Evolutionary conservation across 2,888 invertebrate species (phyloP).

Genomic region (Schizaphis graminum): DNA sequence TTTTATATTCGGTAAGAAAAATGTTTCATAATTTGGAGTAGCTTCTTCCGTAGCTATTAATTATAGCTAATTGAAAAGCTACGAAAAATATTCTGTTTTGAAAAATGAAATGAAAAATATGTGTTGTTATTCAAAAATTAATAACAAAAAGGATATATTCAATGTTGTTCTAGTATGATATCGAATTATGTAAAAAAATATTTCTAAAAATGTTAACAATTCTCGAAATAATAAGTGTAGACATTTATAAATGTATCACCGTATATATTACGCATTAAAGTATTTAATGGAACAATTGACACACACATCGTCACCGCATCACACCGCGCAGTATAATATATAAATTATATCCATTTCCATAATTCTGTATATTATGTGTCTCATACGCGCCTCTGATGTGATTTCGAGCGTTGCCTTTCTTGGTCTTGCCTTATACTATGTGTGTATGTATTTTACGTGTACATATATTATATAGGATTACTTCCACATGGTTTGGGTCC

Average conservation of each 20-base stretch:
- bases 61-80: no score
- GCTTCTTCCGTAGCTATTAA: no score
- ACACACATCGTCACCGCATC: not conserved
- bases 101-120: no score
- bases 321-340: not conserved
- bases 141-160: not conserved
- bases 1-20: no score
- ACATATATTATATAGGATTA: constrained; percentile 19
- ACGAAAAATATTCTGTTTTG: no score
- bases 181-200: not conserved
- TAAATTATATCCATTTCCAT: constrained; percentile 9
- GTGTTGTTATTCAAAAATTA: no score
- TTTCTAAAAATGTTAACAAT: not conserved
- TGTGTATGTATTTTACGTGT: not conserved
- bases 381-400: not conserved
- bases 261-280: not conserved
- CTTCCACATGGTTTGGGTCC: constrained; percentile 15
- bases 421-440: not conserved
- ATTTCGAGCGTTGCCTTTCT: constrained; percentile 15
- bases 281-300: not conserved
- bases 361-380: not conserved
- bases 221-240: not conserved
- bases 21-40: no score
- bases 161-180: not conserved
- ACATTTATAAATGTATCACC: not conserved